Evolutionary conservation across 1,140 invertebrate species (phyloP).

Genomic region (Atta colombica): DNA sequence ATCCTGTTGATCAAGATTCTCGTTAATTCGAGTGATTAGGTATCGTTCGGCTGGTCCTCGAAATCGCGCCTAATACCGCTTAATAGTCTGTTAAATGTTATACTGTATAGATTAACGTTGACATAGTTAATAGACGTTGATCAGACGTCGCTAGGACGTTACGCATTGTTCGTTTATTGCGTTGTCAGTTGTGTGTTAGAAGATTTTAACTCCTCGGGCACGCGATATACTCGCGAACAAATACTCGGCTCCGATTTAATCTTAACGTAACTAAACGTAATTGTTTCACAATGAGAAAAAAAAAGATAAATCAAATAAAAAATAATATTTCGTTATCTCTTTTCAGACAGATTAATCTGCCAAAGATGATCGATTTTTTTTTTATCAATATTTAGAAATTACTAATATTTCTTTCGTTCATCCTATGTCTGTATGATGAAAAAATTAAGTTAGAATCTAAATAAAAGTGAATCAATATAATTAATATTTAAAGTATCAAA

Average conservation of each 20-base stretch:
- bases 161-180: conserved; percentile 57
- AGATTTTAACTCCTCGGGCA: conserved; percentile 25
- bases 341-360: background rate
- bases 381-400: background rate
- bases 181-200: conserved; percentile 59
- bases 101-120: conserved; percentile 58
- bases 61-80: conserved; percentile 61
- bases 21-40: conserved; percentile 60
- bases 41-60: conserved; percentile 57
- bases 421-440: background rate
- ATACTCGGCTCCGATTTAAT: background rate
- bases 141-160: conserved; percentile 50
- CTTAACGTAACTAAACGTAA: background rate
- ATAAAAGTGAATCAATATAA: background rate
- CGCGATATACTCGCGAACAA: conserved; percentile 1
- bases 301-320: background rate
- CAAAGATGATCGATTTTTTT: background rate
- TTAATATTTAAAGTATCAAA: background rate
- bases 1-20: conserved; percentile 52
- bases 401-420: background rate
- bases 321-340: background rate
- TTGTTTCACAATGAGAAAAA: background rate
- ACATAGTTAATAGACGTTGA: conserved; percentile 51
- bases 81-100: conserved; percentile 63
- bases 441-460: background rate